phyloP scores from a whole-genome alignment of 2,888 invertebrate species.

The Aphelenchoides bicaudatus region DNA sequence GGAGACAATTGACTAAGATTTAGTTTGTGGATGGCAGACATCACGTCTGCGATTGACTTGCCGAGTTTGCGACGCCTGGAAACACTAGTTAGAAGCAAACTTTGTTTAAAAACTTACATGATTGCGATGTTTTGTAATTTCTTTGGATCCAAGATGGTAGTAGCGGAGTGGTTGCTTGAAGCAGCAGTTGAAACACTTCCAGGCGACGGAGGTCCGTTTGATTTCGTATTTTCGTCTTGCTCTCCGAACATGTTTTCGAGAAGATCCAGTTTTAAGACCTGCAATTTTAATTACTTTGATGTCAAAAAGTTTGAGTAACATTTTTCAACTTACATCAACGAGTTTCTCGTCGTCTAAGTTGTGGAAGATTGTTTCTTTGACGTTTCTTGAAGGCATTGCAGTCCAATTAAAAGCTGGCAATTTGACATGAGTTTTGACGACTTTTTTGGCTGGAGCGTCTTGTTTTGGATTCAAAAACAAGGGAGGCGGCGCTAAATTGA shows the following conservation, averaged over 20 bases:
- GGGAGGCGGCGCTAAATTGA: too few species aligned
- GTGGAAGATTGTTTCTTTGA: constrained; percentile 96
- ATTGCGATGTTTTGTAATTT: constrained; percentile 93
- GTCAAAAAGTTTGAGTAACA: too few species aligned
- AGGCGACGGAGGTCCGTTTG: constrained; percentile 18
- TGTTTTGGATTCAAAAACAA: background rate
- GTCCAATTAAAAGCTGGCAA: constrained; percentile 70
- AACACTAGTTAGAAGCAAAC: too few species aligned
- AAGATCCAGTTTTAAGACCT: constrained; percentile 11
- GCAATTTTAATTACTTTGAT: too few species aligned
- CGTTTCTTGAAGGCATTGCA: constrained; percentile 92
- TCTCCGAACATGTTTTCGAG: constrained; percentile 20
- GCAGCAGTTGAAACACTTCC: constrained; percentile 20
- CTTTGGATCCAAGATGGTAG: constrained; percentile 79
- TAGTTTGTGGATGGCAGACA: constrained; percentile 67
- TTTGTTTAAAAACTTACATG: too few species aligned
- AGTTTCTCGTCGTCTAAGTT: constrained; percentile 85
- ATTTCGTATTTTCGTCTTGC: background rate
- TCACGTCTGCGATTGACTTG: constrained; percentile 73
- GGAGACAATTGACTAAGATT: constrained; percentile 76
- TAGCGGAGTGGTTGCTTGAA: constrained; percentile 8
- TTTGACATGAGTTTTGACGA: constrained; percentile 25
- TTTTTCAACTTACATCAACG: too few species aligned
- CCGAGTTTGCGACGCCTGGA: constrained; percentile 90
- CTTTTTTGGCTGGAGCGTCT: constrained; percentile 12